These are phyloP conservation scores for Colius striatus DNA, from an alignment of 2,113 vertebrate species.

Conservation along the genomic window DNA sequence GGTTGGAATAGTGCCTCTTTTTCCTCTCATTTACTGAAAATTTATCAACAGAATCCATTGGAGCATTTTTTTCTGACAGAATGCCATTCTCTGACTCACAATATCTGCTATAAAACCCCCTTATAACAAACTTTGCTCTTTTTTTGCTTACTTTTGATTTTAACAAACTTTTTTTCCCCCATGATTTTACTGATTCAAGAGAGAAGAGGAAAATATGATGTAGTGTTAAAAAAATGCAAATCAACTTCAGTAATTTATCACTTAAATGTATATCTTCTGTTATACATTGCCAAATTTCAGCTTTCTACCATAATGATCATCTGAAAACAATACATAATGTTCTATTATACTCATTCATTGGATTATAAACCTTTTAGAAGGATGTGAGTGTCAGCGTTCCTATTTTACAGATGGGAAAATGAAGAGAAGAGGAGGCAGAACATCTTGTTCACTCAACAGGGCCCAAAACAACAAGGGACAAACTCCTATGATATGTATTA, in stretches of 20 bases:
- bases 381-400: background rate
- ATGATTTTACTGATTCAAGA: background rate
- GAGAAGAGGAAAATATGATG: background rate
- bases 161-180: background rate
- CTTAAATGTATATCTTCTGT: background rate
- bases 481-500: background rate
- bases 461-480: background rate
- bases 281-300: background rate
- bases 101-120: background rate
- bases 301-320: background rate
- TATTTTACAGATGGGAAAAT: background rate
- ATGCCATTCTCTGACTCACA: background rate
- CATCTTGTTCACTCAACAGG: background rate
- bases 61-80: background rate
- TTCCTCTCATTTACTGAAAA: background rate
- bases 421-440: background rate
- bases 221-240: background rate
- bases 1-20: conserved; percentile 46
- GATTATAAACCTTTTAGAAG: background rate
- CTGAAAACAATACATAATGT: background rate
- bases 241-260: background rate
- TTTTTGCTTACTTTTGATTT: background rate
- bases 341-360: background rate
- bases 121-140: background rate
- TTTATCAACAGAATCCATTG: background rate